Evolutionary conservation across 2,888 invertebrate genomes (phyloP).

Genomic region (Noctua comes): DNA sequence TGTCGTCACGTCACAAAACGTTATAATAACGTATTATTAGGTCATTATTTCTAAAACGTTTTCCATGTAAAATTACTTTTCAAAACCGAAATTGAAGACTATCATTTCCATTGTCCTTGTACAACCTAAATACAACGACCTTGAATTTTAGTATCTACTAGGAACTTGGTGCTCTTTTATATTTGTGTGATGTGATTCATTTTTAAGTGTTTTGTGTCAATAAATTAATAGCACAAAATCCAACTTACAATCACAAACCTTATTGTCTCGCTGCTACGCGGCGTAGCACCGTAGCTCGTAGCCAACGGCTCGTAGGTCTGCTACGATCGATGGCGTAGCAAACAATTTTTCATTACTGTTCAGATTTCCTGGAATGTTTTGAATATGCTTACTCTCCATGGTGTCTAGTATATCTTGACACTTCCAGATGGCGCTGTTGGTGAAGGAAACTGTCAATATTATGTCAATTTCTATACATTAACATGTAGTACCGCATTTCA

Average conservation of each 20-base stretch:
- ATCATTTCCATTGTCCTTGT: slow-evolving; percentile 4
- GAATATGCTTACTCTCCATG: slow-evolving; percentile 23
- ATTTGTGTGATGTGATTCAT: neutral
- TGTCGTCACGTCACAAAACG: neutral
- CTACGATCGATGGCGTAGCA: slow-evolving; percentile 50
- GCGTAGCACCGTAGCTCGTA: slow-evolving; percentile 65
- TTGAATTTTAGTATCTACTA: neutral
- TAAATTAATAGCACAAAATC: neutral
- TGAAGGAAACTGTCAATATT: slow-evolving; percentile 1
- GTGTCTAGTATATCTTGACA: slow-evolving; percentile 1
- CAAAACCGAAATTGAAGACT: neutral
- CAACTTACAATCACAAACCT: slow-evolving; percentile 38
- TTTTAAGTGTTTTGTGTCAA: neutral
- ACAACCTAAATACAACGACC: neutral
- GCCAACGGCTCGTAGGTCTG: slow-evolving; percentile 62
- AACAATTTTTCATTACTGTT: slow-evolving; percentile 46
- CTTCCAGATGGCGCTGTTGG: neutral
- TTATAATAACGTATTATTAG: neutral
- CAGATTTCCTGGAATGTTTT: slow-evolving; percentile 35
- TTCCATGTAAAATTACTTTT: neutral
- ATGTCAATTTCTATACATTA: slow-evolving; percentile 9
- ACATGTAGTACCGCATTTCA: slow-evolving; percentile 25
- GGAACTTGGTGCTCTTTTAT: neutral
- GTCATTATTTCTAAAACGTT: neutral
- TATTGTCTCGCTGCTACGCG: slow-evolving; percentile 57